These are phyloP conservation scores for Clarias macrocephalus DNA, from an alignment of 2,113 vertebrate species.

Conservation along the genomic window DNA sequence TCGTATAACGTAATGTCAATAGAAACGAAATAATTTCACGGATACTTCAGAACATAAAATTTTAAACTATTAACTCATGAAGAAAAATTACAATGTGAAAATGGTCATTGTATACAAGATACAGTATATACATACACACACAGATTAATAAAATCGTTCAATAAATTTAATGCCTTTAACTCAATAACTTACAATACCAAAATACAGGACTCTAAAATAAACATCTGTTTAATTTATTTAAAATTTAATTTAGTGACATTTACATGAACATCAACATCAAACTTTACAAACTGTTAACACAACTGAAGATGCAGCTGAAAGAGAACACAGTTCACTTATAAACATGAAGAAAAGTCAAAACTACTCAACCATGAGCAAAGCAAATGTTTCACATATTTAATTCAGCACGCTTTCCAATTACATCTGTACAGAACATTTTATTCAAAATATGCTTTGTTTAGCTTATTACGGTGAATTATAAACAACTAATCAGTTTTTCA, in stretches of 20 bases:
- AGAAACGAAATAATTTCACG: neutral
- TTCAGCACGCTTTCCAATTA: neutral
- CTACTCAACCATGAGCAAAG: neutral
- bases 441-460: neutral
- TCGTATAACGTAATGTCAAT: neutral
- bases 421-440: neutral
- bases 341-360: neutral
- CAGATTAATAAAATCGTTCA: no score
- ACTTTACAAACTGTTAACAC: constrained; percentile 10
- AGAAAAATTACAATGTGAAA: neutral
- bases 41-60: neutral
- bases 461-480: neutral
- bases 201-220: neutral
- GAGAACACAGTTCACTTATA: constrained; percentile 2
- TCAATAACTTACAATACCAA: neutral
- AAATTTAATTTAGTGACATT: neutral
- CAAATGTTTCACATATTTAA: neutral
- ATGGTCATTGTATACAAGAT: neutral
- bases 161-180: no score
- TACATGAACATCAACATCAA: neutral
- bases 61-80: neutral
- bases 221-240: neutral
- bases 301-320: constrained; percentile 25
- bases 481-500: neutral
- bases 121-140: no score